Evolutionary conservation across 2,888 invertebrate genomes (phyloP), one percentile per base, ranked within the genome.

Genomic region (Callinectes sapidus): DNA sequence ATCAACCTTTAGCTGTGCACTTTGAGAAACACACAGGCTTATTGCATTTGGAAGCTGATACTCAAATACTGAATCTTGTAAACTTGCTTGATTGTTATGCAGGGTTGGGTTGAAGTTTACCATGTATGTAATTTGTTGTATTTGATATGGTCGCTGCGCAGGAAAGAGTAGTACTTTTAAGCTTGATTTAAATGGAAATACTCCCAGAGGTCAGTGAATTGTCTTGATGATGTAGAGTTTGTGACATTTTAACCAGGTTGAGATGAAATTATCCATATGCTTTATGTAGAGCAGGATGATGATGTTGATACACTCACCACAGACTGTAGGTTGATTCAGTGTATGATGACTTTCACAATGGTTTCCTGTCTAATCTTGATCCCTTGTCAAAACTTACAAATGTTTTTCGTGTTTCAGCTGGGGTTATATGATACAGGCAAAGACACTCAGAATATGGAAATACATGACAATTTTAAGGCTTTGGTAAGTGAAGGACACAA

Each of bases 351-450:
- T 88, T 87, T 88, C 89, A 89, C 66, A 28, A 54, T 89, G 89
- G 89, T 66, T 89, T 89, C 66, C 89, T 71, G 90, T 71, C 77
- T 86, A 90, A 81, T 54, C 77, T 54, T 77, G 77, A 54, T 77
- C 91, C 91, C 42, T 71, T 92, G 88, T 92, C 89, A 81, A 89
- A 81, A 92, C 92, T 92, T 92, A 92, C 89, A 85, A 77, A 77
- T 87, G 23, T 92, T 92, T 90, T 92, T 92, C 89, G 54, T 89
- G 92, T 92, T 92, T 92, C 92, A 92, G 92, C 92, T 88, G 88
- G 89, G 92, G 85, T 89, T 92, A 92, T 92, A 92, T 92, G 92
- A 92, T 81, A 89, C 89, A 89, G 92, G 89, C 92, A 92, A 92
- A 89, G 89, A 92, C 88, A 92, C 89, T 77, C 92, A 88, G 88